Percentiles rank a stretch among this genome's conserved stretches.
Conservation (phyloP, 2,113 vertebrate species). For the Lynx canadensis region DNA sequence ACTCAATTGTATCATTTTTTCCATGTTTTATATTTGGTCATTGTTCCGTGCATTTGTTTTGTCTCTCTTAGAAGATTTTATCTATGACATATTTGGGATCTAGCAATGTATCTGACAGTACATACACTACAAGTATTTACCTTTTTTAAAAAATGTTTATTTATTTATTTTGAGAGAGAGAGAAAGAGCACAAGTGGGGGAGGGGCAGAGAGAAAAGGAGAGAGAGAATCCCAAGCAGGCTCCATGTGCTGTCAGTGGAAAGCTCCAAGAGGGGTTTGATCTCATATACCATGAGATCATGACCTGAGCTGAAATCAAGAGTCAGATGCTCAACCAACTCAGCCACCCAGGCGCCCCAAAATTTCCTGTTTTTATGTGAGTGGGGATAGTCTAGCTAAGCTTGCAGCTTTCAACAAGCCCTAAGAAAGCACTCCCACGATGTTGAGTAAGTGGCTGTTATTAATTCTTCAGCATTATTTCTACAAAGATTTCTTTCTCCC, state of each 20-base stretch:
- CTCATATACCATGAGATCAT: too few species aligned
- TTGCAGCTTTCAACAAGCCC: neutral
- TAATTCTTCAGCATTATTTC: slow-evolving; percentile 25
- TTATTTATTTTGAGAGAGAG: too few species aligned
- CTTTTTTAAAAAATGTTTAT: too few species aligned
- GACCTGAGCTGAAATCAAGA: too few species aligned
- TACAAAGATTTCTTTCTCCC: neutral
- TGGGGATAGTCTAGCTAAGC: neutral
- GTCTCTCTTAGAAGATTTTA: neutral
- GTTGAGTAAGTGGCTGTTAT: neutral
- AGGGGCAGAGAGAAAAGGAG: too few species aligned
- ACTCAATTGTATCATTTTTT: neutral
- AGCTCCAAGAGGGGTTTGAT: too few species aligned
- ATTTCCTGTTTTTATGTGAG: neutral
- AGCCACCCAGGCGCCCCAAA: too few species aligned
- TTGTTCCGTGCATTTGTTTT: neutral
- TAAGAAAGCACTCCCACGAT: neutral
- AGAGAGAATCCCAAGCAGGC: too few species aligned
- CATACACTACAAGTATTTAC: neutral
- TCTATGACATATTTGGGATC: neutral
- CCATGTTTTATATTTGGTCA: neutral
- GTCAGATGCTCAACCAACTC: too few species aligned
- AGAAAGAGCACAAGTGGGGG: too few species aligned
- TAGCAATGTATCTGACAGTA: neutral
- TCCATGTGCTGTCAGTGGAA: too few species aligned